Conservation (phyloP, 2,888 invertebrate genomes). For the Eilema depressum region DNA sequence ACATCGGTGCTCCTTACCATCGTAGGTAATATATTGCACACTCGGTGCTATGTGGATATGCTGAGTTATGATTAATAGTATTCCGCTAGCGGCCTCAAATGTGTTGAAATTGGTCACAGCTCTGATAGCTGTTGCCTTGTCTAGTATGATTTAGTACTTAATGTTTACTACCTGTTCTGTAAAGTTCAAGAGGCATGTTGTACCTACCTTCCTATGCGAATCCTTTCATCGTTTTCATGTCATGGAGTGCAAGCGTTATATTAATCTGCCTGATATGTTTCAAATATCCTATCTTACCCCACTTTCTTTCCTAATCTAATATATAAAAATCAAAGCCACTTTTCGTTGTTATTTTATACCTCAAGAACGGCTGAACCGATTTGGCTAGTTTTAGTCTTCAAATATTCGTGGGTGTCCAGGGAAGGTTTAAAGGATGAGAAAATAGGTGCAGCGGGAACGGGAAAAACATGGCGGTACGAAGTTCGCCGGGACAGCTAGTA, state of each 20-base stretch:
- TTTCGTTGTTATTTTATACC: too few species aligned
- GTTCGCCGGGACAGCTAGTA: too few species aligned
- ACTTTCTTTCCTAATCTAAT: too few species aligned
- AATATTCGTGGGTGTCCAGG: too few species aligned
- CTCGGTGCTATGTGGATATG: conserved; percentile 62
- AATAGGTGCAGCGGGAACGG: too few species aligned
- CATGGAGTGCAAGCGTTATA: conserved; percentile 12
- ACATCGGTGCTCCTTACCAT: conserved; percentile 65
- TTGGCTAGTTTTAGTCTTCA: too few species aligned
- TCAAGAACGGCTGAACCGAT: too few species aligned
- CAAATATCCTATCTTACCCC: background rate
- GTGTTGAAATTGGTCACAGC: conserved; percentile 63
- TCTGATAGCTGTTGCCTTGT: conserved; percentile 51
- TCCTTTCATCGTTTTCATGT: conserved; percentile 21
- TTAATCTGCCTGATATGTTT: background rate
- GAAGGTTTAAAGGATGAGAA: too few species aligned
- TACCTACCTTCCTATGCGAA: background rate
- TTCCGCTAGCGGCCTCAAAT: conserved; percentile 60
- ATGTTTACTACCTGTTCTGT: conserved; percentile 28
- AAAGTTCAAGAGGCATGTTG: conserved; percentile 2
- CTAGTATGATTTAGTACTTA: conserved; percentile 43
- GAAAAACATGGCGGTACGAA: too few species aligned
- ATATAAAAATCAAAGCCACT: too few species aligned
- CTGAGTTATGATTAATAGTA: conserved; percentile 66
- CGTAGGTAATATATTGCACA: conserved; percentile 71